These are phyloP conservation scores for Dipodomys merriami DNA, from an alignment of 2,113 vertebrate genomes.

Conservation along the genomic window DNA sequence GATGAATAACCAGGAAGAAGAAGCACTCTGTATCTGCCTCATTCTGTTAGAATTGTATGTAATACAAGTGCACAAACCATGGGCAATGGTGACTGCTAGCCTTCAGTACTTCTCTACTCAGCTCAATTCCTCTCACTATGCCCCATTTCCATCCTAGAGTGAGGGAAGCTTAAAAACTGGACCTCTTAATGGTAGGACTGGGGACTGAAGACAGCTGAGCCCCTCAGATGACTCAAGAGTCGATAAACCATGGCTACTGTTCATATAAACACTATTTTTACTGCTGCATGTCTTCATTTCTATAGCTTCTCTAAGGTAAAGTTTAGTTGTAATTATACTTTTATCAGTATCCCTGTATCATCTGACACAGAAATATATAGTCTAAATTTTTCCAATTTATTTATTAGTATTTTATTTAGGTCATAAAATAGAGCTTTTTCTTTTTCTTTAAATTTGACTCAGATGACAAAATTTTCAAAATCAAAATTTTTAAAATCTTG, in stretches of 20 bases:
- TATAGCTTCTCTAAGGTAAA: not conserved
- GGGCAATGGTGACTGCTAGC: not conserved
- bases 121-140: too few species aligned
- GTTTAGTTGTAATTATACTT: not conserved
- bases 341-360: not conserved
- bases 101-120: too few species aligned
- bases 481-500: not conserved
- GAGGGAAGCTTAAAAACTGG: not conserved
- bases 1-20: not conserved
- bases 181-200: not conserved
- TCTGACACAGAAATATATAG: not conserved
- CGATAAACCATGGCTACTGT: not conserved
- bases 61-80: not conserved
- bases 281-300: not conserved
- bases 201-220: not conserved
- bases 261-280: not conserved
- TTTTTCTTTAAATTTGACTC: not conserved
- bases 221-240: not conserved
- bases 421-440: conserved; percentile 4
- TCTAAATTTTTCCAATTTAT: not conserved
- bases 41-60: not conserved
- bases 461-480: not conserved
- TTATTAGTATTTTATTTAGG: conserved; percentile 40
- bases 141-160: not conserved
- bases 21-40: not conserved